Conservation (phyloP, 2,113 vertebrate species). For the cattle (Bos taurus) region DNA sequence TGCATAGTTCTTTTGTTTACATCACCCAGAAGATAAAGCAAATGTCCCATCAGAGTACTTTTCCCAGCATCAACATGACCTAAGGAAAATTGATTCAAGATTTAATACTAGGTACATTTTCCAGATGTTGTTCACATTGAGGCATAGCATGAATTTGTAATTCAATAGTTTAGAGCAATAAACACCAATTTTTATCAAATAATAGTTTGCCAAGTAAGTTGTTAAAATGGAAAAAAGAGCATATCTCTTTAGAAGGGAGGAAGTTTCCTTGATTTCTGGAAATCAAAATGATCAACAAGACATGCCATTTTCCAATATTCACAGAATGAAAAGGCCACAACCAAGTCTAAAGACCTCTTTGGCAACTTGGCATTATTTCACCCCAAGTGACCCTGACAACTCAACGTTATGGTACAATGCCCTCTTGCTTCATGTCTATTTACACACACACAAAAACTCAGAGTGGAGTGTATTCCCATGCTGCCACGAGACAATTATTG, state of each 20-base stretch:
- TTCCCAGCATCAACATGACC: constrained; percentile 99
- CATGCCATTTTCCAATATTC: background rate
- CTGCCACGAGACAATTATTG: background rate
- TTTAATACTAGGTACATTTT: constrained; percentile 59
- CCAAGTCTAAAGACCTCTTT: background rate
- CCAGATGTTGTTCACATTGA: constrained; percentile 9
- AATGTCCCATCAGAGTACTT: constrained; percentile 98
- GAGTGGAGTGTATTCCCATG: background rate
- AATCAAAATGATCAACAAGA: constrained; percentile 7
- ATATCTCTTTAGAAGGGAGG: background rate
- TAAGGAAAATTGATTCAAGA: constrained; percentile 74
- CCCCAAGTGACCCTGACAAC: background rate
- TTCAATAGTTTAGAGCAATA: background rate
- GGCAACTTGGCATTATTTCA: background rate
- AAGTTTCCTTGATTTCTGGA: background rate
- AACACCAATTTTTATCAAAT: constrained; percentile 13
- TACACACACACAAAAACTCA: background rate
- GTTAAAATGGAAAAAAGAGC: background rate
- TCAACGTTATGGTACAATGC: background rate
- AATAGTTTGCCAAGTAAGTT: background rate
- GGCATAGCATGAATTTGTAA: background rate
- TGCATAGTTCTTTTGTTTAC: constrained; percentile 99
- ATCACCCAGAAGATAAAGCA: constrained; percentile 95
- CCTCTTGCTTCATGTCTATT: background rate
- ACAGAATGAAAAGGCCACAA: constrained; percentile 25